These are phyloP conservation scores for Drosophila insularis DNA, from an alignment of 1,140 invertebrate genomes.

Conservation along the genomic window DNA sequence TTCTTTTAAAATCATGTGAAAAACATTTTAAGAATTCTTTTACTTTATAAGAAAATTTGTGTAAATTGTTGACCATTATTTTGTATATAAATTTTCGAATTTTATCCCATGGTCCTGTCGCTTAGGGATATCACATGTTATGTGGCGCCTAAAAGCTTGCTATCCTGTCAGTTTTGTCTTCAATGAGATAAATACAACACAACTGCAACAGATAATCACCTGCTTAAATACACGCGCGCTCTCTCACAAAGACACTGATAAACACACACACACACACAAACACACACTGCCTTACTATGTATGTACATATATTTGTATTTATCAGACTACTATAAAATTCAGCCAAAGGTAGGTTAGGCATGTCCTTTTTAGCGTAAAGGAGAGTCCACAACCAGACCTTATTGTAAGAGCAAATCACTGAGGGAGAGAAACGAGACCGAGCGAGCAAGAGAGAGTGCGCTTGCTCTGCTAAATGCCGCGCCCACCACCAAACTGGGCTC, in stretches of 20 bases:
- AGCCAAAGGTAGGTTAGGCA: slow-evolving; percentile 79
- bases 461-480: slow-evolving; percentile 61
- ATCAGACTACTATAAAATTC: slow-evolving; percentile 71
- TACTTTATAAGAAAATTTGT: neutral
- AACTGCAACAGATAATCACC: slow-evolving; percentile 79
- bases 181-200: slow-evolving; percentile 74
- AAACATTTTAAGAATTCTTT: neutral
- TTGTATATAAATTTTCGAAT: neutral
- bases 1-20: neutral
- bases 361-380: slow-evolving; percentile 37
- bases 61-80: neutral
- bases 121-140: neutral
- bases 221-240: slow-evolving; percentile 67
- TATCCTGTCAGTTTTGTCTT: slow-evolving; percentile 47
- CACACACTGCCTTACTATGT: slow-evolving; percentile 10
- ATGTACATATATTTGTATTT: slow-evolving; percentile 31
- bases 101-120: slow-evolving; percentile 2
- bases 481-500: slow-evolving; percentile 54
- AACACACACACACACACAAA: slow-evolving; percentile 18
- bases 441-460: slow-evolving; percentile 50
- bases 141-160: slow-evolving; percentile 24
- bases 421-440: slow-evolving; percentile 21
- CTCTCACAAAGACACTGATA: slow-evolving; percentile 22
- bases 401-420: slow-evolving; percentile 6
- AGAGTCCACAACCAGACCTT: slow-evolving; percentile 1